Evolutionary conservation across 1,140 invertebrate genomes (phyloP), one percentile per base, ranked within the genome.

Genomic region (Drosophila cardini): DNA sequence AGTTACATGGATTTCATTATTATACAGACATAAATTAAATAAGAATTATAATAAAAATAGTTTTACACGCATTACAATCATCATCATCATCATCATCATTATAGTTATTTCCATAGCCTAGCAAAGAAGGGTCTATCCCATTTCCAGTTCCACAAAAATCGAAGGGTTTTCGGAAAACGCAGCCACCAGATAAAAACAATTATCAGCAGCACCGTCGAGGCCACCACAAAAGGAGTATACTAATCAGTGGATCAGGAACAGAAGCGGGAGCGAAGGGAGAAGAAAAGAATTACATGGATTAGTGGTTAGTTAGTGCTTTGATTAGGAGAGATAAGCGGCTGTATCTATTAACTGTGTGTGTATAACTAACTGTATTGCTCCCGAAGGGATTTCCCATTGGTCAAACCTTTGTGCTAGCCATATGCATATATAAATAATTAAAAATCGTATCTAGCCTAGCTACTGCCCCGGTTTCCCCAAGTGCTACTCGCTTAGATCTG

Each of bases 11-110:
- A 36, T 53, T 18, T 15, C 11, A 52, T 52, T 36, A 16, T 36
- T 40, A 58, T 79, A 74, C 68, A 86, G 61, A 75, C 73, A 84
- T 80, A 84, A 73, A 83, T 85, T 55, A 80, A 50, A 52, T 45
- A 76, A 52, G 34, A 38, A 15, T 58, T 70, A 79, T 32, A 13
- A 60, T 56, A 46, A 53, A 52, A 46, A 69, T 13, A 40, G 4
- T 40, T 40, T 40, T 40, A 40, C 38, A 40, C 38, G 10, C 18
- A 62, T 53, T n/a, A 43, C 5, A 34, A 15, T 16, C 26, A 60
- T 13, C 2, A 13, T 26, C 21, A 26, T 26, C n/a, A 43, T 8
- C 43, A 15, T 16, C 26, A 60, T 13, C 2, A 13, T 26, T 5
- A 26, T 26, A 26, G 15, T 60, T 9, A 69, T 43, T 8, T 6